phyloP scores from a whole-genome alignment of 1,140 invertebrate species.

The Macrobrachium nipponense region DNA sequence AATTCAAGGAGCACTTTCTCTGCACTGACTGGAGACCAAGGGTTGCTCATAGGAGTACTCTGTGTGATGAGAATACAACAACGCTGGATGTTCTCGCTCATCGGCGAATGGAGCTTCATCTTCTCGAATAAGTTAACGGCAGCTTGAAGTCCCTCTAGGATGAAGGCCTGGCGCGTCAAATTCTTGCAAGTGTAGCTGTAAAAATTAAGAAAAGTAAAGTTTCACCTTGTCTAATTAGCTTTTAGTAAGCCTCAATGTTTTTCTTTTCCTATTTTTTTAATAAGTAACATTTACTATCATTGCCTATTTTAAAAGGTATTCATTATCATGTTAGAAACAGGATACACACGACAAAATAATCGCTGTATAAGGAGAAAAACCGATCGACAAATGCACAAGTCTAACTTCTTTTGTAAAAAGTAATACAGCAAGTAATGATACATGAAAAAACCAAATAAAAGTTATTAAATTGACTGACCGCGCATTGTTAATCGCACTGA shows the following conservation, averaged over 20 bases:
- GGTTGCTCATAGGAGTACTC: constrained; percentile 52
- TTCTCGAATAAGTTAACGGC: constrained; percentile 42
- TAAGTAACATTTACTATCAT: too few species aligned
- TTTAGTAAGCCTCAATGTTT: too few species aligned
- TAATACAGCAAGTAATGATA: not conserved
- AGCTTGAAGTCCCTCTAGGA: constrained; percentile 50
- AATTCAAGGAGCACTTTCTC: constrained; percentile 48
- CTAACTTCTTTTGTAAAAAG: not conserved
- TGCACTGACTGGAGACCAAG: constrained; percentile 46
- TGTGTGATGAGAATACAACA: constrained; percentile 45
- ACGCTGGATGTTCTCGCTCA: constrained; percentile 30
- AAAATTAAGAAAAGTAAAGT: not conserved
- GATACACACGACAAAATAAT: too few species aligned
- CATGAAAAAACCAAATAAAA: not conserved
- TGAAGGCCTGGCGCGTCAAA: constrained; percentile 44
- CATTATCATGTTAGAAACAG: too few species aligned
- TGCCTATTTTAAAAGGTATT: too few species aligned
- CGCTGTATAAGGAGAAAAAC: too few species aligned
- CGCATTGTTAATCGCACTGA: constrained; percentile 47
- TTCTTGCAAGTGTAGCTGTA: constrained; percentile 47
- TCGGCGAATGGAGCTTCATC: constrained; percentile 35
- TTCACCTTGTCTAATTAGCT: too few species aligned
- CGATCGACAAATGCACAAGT: not conserved
- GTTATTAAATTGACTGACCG: constrained; percentile 15
- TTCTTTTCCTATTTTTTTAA: too few species aligned